Evolutionary conservation across 1,140 invertebrate genomes (phyloP), one percentile per base, ranked within the genome.

Genomic region (Hycleus phaleratus): DNA sequence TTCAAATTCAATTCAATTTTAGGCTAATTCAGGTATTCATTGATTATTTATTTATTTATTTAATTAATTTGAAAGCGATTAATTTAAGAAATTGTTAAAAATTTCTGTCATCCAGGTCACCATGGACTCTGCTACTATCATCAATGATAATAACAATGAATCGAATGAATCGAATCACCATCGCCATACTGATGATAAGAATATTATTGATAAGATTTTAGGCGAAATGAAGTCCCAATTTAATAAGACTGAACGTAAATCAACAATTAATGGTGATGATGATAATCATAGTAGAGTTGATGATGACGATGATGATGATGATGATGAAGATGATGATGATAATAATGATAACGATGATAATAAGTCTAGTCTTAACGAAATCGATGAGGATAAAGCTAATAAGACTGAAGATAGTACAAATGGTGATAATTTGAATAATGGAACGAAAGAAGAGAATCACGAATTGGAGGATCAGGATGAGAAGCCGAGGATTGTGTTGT

Each of bases 161-260:
- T 5, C 32, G 7, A 42, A 11, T 42, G 40, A 42, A 42, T n/a
- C 40, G 40, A 42, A n/a, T 42, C 9, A 18, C 18, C 18, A 42
- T 42, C 3, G 44, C 45, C 39, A 52, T 26, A 12, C 38, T 38
- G 45, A 46, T 9, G 45, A 46, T 18, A 46, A 54, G 44, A 46
- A 44, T 12, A 55, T 42, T 42, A 55, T 55, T 6, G 32, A 55
- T 39, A 46, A 55, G 46, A 46, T 55, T 18, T 46, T 55, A 12
- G 52, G 44, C 18, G 52, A 55, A 32, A 55, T 55, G 52, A 55
- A 55, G 32, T 46, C 44, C 32, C 44, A 55, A 40, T 55, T 55
- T 25, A 55, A 55, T 24, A 46, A 44, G 39, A 52, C 50, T 26
- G 50, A 52, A 26, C 39, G 42, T n/a, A 43, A 18, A 26, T 40